These are phyloP conservation scores for Poecilia wingei DNA, from an alignment of 2,797 vertebrate species.

Conservation along the genomic window DNA sequence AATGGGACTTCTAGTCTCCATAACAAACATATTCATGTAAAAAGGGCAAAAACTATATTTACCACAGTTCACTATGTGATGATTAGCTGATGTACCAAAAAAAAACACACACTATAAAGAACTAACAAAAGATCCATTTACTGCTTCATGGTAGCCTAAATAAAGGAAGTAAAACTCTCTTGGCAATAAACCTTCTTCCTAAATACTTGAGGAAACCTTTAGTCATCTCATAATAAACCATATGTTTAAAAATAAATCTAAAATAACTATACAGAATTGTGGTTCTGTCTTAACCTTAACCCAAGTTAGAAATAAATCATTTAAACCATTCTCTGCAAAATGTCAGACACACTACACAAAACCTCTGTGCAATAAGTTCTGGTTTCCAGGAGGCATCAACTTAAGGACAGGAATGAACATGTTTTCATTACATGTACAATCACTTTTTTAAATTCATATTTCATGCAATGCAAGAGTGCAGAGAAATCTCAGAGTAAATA, in stretches of 20 bases:
- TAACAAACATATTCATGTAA: neutral
- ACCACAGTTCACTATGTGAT: neutral
- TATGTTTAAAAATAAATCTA: neutral
- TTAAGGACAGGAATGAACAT: neutral
- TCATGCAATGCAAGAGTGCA: neutral
- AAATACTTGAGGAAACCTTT: neutral
- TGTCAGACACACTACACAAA: neutral
- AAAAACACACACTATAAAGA: neutral
- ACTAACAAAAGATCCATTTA: neutral
- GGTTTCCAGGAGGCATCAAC: neutral
- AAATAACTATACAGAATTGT: neutral
- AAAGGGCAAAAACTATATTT: neutral
- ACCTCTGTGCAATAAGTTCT: neutral
- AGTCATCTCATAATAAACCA: neutral
- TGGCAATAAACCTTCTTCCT: neutral
- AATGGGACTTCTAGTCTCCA: neutral
- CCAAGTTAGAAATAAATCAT: neutral
- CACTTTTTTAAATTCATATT: neutral
- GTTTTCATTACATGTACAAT: neutral
- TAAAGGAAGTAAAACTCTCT: constrained; percentile 62
- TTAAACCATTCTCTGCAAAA: neutral
- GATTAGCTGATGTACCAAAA: neutral
- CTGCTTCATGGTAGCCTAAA: constrained; percentile 6
- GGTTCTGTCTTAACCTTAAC: neutral
- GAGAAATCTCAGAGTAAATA: neutral